Percentiles rank a stretch among this genome's conserved stretches.
These are phyloP conservation scores for Nilaparvata lugens DNA, from an alignment of 1,140 invertebrate genomes.

Conservation along the genomic window DNA sequence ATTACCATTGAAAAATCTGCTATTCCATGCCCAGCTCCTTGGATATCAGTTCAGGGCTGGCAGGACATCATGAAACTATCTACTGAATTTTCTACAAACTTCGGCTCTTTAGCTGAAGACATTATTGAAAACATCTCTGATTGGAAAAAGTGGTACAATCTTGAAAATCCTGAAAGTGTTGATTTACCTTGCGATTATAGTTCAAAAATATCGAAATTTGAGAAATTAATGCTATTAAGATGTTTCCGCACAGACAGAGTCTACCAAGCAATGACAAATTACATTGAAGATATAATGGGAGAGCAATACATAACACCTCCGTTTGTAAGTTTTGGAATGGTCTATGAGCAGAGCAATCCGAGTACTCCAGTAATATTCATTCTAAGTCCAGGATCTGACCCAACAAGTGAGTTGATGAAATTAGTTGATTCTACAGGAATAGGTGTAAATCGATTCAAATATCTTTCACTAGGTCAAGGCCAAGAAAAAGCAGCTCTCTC, in stretches of 20 bases:
- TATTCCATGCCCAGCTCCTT: constrained; percentile 52
- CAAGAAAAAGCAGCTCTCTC: constrained; percentile 71
- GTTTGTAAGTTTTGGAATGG: constrained; percentile 56
- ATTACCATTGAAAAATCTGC: constrained; percentile 63
- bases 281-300: constrained; percentile 70
- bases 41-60: constrained; percentile 65
- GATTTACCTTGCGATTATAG: constrained; percentile 60
- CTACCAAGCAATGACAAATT: constrained; percentile 68
- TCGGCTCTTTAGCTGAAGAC: constrained; percentile 54
- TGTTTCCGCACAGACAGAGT: constrained; percentile 81
- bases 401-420: constrained; percentile 79
- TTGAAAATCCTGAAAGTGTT: constrained; percentile 61
- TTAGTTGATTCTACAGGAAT: constrained; percentile 59
- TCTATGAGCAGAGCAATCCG: constrained; percentile 71
- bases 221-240: constrained; percentile 68
- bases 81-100: constrained; percentile 54
- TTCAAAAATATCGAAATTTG: constrained; percentile 51
- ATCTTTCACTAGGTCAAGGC: constrained; percentile 79
- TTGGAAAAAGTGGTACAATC: constrained; percentile 79
- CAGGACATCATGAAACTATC: constrained; percentile 66
- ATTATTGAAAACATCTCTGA: constrained; percentile 44
- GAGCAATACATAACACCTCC: constrained; percentile 78
- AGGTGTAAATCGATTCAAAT: constrained; percentile 62
- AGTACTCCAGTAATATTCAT: constrained; percentile 78
- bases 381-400: constrained; percentile 79